phyloP scores from a whole-genome alignment of 2,888 invertebrate species.

The Eristalinus aeneus region DNA sequence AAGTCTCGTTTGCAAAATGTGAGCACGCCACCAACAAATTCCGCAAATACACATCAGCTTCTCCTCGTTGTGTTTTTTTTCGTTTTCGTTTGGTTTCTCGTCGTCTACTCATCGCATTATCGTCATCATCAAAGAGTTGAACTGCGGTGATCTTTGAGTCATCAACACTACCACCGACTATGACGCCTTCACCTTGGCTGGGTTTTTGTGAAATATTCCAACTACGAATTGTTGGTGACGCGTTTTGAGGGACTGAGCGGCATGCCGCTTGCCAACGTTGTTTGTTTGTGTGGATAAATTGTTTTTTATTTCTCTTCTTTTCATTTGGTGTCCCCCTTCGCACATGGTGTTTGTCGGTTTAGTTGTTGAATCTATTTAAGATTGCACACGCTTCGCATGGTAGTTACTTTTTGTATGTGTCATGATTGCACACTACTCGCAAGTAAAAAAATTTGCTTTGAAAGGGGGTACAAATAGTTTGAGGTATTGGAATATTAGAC shows the following conservation, averaged over 20 bases:
- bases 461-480: background rate
- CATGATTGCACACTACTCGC: background rate
- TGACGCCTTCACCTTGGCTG: background rate
- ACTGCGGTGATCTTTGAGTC: background rate
- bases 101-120: background rate
- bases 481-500: too few species aligned
- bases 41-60: background rate
- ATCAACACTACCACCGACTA: background rate
- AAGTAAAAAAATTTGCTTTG: background rate
- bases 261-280: background rate
- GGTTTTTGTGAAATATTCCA: background rate
- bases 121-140: background rate
- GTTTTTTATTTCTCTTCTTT: background rate
- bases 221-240: background rate
- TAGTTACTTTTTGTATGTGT: background rate
- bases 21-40: constrained; percentile 44
- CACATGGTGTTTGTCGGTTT: background rate
- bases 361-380: background rate
- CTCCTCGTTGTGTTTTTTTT: background rate
- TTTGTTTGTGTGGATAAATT: background rate
- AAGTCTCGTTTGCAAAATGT: constrained; percentile 23
- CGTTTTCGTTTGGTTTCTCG: background rate
- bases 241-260: background rate
- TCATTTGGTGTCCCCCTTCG: too few species aligned
- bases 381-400: background rate